These are phyloP conservation scores for Parazoanthus darwini DNA, from an alignment of 92 coral and sea anemone genomes.

Conservation along the genomic window DNA sequence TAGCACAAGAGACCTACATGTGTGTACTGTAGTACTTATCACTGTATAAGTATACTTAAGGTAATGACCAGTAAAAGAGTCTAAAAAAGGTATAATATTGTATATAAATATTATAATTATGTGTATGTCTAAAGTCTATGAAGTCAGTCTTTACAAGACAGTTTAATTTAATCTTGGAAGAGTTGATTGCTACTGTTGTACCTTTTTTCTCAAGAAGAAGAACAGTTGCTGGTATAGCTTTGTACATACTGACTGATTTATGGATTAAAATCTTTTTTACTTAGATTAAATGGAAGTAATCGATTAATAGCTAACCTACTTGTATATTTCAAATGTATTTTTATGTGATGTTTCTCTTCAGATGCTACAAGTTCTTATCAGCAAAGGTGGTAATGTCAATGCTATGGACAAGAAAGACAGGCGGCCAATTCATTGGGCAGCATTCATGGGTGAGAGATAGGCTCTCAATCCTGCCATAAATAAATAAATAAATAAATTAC, in stretches of 20 bases:
- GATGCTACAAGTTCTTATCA: constrained; percentile 86
- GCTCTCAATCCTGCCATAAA: neutral
- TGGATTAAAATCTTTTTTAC: constrained; percentile 1
- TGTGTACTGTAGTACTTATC: too few species aligned
- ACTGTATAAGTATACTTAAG: too few species aligned
- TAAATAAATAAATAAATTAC: neutral
- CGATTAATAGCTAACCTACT: neutral
- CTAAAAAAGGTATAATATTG: neutral
- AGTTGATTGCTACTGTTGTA: too few species aligned
- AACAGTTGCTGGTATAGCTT: too few species aligned
- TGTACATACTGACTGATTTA: neutral
- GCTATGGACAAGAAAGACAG: constrained; percentile 94
- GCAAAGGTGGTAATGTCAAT: constrained; percentile 85
- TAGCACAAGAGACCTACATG: neutral
- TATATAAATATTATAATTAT: too few species aligned
- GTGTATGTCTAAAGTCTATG: neutral
- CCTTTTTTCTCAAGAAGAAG: too few species aligned
- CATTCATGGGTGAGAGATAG: constrained; percentile 78
- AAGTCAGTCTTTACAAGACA: too few species aligned
- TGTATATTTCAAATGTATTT: neutral
- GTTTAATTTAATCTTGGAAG: too few species aligned
- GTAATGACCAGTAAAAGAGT: neutral
- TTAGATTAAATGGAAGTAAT: neutral
- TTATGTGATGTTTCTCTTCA: constrained; percentile 33
- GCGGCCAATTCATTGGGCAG: constrained; percentile 98